These are phyloP conservation scores for Bubalus kerabau DNA, from an alignment of 2,113 vertebrate species.

Conservation along the genomic window DNA sequence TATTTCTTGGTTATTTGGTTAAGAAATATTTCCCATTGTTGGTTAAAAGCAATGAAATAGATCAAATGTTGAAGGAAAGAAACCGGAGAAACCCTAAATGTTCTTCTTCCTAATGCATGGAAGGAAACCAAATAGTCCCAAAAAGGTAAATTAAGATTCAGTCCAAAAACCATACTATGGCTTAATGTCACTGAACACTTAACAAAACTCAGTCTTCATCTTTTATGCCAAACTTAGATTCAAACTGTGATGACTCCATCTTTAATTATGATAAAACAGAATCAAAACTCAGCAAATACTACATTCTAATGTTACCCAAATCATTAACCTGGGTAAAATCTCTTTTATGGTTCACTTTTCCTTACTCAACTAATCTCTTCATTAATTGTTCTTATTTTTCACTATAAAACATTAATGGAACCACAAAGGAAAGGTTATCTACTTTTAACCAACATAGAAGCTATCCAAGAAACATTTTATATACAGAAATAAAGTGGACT, in stretches of 20 bases:
- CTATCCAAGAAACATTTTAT: conserved; percentile 2
- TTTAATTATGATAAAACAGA: not conserved
- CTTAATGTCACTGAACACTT: not conserved
- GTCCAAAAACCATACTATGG: not conserved
- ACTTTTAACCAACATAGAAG: not conserved
- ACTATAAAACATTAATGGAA: not conserved
- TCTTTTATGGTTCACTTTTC: not conserved
- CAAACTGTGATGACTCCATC: not conserved
- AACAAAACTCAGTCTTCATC: not conserved
- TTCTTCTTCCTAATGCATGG: not conserved
- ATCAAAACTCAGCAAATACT: not conserved
- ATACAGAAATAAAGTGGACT: not conserved
- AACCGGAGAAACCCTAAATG: not conserved
- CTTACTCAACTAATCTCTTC: not conserved
- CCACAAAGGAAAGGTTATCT: not conserved
- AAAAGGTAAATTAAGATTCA: not conserved
- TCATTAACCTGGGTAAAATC: not conserved
- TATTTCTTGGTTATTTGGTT: not conserved
- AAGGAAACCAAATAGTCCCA: not conserved
- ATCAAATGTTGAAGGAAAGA: not conserved
- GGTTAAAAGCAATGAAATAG: not conserved
- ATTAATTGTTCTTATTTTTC: not conserved
- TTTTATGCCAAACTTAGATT: conserved; percentile 7
- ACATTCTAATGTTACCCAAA: not conserved
- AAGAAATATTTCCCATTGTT: not conserved